Evolutionary conservation across 2,797 vertebrate genomes (phyloP), one percentile per base, ranked within the genome.

Genomic region (Philypnodon macrostomus): DNA sequence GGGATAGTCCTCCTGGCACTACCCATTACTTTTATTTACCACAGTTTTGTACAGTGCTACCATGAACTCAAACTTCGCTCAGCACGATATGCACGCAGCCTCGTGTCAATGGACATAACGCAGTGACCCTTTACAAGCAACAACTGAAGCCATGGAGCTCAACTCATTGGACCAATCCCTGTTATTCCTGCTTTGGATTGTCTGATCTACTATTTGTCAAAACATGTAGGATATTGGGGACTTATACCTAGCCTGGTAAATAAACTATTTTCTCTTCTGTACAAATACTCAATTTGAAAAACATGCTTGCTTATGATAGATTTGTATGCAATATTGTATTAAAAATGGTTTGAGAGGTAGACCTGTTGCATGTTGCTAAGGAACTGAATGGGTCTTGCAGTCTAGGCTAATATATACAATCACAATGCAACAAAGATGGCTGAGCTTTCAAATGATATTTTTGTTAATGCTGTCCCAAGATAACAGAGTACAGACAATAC

Each of bases 31-130:
- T 99, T 99, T 86, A 99, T 99, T 84, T 99, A 99, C 84, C 97
- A 99, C 88, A 99, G 97, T 87, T 99, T 99, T 64, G 96, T 99
- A 69, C 97, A 98, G 73, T 98, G 96, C 85, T 99, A 98, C 75
- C 93, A 97, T 13, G 96, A 99, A 91, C 93, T 98, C 68, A 95
- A 94, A 87, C 88, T 95, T 61, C 92, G 95, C 79, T 95, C 96
- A 0, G 94, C 94, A 74, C 90, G 94, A 71, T 93, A 87, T 54
- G 79, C 93, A 47, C 92, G 94, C 79, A 96, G 88, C 85, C 85
- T 44, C 26, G 9, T 97, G 53, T 94, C 96, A 0, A 55, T 83
- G 3, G 94, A 97, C 76, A 90, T 93, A 70, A 84, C 96, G 70
- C 88, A 87, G 77, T 93, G 86, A 92, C 75, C 53, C 10, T 66